Evolutionary conservation across 2,113 vertebrate genomes (phyloP).

Genomic region (Oreochromis niloticus): DNA sequence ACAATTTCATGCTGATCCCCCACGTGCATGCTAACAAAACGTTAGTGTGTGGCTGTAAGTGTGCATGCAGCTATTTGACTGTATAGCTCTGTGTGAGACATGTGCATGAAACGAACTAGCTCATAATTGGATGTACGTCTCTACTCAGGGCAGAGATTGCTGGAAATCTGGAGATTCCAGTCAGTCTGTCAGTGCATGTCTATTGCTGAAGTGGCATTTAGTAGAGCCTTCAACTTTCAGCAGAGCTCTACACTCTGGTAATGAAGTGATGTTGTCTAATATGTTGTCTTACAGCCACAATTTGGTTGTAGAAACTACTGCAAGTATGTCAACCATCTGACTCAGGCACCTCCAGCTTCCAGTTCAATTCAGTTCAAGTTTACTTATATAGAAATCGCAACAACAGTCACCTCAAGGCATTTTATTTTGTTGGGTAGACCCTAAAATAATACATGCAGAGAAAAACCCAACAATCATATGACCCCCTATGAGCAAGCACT

Average conservation of each 20-base stretch:
- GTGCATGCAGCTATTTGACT: neutral
- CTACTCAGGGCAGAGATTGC: neutral
- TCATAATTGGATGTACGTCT: neutral
- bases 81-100: neutral
- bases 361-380: neutral
- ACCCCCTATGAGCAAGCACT: too few species aligned
- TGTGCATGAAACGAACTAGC: neutral
- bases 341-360: neutral
- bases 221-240: neutral
- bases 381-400: neutral
- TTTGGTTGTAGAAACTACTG: neutral
- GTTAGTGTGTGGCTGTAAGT: neutral
- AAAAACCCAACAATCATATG: accelerated
- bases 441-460: neutral
- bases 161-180: neutral
- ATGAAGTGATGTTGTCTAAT: neutral
- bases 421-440: too few species aligned
- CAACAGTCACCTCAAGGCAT: neutral
- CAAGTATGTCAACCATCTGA: neutral
- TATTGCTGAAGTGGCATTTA: neutral
- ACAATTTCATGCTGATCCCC: neutral
- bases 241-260: neutral
- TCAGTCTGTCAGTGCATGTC: neutral
- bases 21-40: neutral
- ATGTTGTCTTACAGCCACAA: neutral